Evolutionary conservation across 2,888 invertebrate genomes (phyloP).

Genomic region (Mesochorus sp.): DNA sequence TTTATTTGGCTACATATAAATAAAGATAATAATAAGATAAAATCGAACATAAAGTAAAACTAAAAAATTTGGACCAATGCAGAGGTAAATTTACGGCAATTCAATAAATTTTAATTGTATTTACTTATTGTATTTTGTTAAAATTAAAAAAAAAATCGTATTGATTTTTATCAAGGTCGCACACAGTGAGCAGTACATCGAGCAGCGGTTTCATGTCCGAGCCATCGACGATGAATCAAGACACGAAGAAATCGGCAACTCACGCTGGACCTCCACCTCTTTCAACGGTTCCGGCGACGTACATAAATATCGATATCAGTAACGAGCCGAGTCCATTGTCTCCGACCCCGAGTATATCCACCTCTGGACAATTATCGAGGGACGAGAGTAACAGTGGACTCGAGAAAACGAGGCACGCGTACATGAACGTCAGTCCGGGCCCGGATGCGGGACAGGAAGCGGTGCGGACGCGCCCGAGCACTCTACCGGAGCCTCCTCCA

Average conservation of each 20-base stretch:
- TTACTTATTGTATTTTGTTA: neutral
- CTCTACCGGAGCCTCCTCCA: constrained; percentile 7
- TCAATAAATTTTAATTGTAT: too few relatives aligned
- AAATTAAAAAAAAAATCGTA: neutral
- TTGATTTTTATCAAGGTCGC: too few relatives aligned
- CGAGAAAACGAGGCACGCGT: constrained; percentile 70
- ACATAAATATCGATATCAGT: constrained; percentile 80
- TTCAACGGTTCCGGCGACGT: constrained; percentile 71
- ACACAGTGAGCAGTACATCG: constrained; percentile 74
- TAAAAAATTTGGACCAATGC: too few relatives aligned
- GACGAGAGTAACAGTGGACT: constrained; percentile 67
- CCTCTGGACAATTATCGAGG: constrained; percentile 66
- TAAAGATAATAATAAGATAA: too few relatives aligned
- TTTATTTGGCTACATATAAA: too few relatives aligned
- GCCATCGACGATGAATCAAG: constrained; percentile 45
- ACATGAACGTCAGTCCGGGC: constrained; percentile 82
- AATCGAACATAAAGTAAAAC: too few relatives aligned
- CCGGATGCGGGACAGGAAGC: constrained; percentile 71
- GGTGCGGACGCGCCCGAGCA: constrained; percentile 48
- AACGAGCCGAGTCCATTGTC: constrained; percentile 75
- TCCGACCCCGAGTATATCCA: constrained; percentile 70
- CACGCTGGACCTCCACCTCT: constrained; percentile 64
- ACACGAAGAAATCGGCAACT: constrained; percentile 12
- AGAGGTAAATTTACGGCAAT: too few relatives aligned
- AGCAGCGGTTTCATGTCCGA: constrained; percentile 69